phyloP scores from a whole-genome alignment of 2,888 invertebrate genomes.

The Parnassius apollo region DNA sequence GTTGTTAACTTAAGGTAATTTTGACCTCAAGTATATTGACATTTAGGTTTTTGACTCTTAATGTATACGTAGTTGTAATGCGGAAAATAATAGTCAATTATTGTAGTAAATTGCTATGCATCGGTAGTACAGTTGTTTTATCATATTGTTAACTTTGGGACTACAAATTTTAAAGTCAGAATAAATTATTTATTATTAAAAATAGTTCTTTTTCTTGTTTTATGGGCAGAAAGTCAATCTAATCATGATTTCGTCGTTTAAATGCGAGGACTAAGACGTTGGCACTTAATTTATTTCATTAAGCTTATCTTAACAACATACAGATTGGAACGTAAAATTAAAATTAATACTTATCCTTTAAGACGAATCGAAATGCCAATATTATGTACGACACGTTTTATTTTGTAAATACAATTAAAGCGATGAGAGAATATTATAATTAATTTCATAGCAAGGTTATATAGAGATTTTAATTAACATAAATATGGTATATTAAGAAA shows the following conservation, averaged over 20 bases:
- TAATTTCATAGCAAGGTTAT: conserved; percentile 27
- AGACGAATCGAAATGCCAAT: conserved; percentile 68
- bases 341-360: conserved; percentile 38
- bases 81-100: too few species aligned
- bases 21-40: too few species aligned
- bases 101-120: too few species aligned
- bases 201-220: background rate
- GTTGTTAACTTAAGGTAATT: too few species aligned
- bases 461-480: conserved; percentile 23
- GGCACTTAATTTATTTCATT: conserved; percentile 56
- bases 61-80: too few species aligned
- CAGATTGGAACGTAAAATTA: conserved; percentile 53
- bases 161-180: too few species aligned
- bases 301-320: conserved; percentile 46
- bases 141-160: too few species aligned
- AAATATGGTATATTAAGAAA: conserved; percentile 25
- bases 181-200: too few species aligned
- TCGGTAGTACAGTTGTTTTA: too few species aligned
- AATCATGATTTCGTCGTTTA: conserved; percentile 30
- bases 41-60: too few species aligned
- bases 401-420: conserved; percentile 47
- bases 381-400: conserved; percentile 64
- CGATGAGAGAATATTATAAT: conserved; percentile 44
- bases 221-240: background rate
- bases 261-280: conserved; percentile 74